A percentile compares a stretch with the other conserved stretches of the same genome.
Conservation (phyloP, 2,797 vertebrate genomes). For the Clarias laeviceps region DNA sequence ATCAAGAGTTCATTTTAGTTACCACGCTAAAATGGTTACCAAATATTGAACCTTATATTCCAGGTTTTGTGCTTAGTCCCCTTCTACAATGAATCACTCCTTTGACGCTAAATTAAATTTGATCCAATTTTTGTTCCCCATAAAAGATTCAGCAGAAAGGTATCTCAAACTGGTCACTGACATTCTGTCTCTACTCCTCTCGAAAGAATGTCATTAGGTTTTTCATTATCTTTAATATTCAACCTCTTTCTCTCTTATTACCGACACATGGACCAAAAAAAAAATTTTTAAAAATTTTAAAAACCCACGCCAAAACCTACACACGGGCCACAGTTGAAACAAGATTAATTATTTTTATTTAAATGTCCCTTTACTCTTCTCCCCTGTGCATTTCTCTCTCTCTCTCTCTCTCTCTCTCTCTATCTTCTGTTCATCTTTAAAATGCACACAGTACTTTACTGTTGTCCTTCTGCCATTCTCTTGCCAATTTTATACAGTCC, state of each 20-base stretch:
- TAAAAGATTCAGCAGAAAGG: slow-evolving; percentile 64
- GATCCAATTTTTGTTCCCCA: slow-evolving; percentile 64
- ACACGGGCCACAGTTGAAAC: slow-evolving; percentile 10
- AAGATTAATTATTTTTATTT: slow-evolving; percentile 18
- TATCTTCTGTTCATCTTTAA: not conserved
- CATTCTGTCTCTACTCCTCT: slow-evolving; percentile 57
- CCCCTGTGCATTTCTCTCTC: not conserved
- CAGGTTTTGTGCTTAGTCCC: not conserved
- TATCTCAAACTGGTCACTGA: slow-evolving; percentile 64
- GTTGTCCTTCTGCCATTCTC: not conserved
- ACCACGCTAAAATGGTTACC: not conserved
- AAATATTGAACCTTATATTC: not conserved
- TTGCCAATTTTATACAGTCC: slow-evolving; percentile 8
- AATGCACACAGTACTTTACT: not conserved
- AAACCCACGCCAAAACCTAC: slow-evolving; percentile 31
- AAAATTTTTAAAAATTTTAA: not conserved
- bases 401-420: not conserved
- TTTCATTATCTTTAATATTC: slow-evolving; percentile 64
- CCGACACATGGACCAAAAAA: slow-evolving; percentile 1
- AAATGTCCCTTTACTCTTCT: slow-evolving; percentile 9
- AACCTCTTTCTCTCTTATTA: slow-evolving; percentile 55
- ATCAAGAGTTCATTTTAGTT: not conserved
- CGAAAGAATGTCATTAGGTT: slow-evolving; percentile 60
- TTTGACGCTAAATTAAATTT: slow-evolving; percentile 63
- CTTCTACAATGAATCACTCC: slow-evolving; percentile 31